Evolutionary conservation across 2,888 invertebrate species (phyloP), one percentile per base, ranked within the genome.

Genomic region (Agapetus fuscipes): DNA sequence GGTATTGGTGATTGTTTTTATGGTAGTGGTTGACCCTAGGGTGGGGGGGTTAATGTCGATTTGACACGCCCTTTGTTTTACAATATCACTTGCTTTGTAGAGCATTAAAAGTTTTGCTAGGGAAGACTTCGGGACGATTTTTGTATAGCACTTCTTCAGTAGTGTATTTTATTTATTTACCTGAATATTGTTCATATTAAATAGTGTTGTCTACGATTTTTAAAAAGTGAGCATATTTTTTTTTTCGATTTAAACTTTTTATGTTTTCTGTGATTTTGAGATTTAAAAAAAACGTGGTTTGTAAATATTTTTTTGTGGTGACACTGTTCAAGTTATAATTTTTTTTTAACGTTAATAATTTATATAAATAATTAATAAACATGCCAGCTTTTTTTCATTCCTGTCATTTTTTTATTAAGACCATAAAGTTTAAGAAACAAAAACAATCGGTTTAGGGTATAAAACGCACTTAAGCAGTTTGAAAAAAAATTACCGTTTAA

Each of bases 51-150:
- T 47, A 47, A 47, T 47, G 42, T 41, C 44, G 42, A 45, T 45
- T 47, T 42, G 47, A 47, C 47, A 47, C 45, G 47, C 41, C 44
- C 45, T 42, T 47, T 47, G 47, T 47, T 47, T 43, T 47, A 40
- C 37, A 47, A 39, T 45, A 45, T 42, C 47, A 46, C 42, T 44
- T 29, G 12, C 41, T 43, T 39, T 47, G 45, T 46, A 43, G 43
- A 38, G 36, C 41, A 46, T 39, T 44, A 44, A 44, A 9, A 44
- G 38, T 46, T 43, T 38, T 41, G 42, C 37, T 32, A 28, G 34
- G 39, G 31, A 17, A 27, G 30, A 37, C 31, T 28, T 40, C 32
- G 29, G 40, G 37, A 40, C 32, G 30, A 40, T 20, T 20, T 20
- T 20, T 20, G n/a, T 20, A 20, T 4, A 20, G 20, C 9, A 9